Evolutionary conservation across 1,140 invertebrate genomes (phyloP).

Genomic region (Diabrotica undecimpunctata): DNA sequence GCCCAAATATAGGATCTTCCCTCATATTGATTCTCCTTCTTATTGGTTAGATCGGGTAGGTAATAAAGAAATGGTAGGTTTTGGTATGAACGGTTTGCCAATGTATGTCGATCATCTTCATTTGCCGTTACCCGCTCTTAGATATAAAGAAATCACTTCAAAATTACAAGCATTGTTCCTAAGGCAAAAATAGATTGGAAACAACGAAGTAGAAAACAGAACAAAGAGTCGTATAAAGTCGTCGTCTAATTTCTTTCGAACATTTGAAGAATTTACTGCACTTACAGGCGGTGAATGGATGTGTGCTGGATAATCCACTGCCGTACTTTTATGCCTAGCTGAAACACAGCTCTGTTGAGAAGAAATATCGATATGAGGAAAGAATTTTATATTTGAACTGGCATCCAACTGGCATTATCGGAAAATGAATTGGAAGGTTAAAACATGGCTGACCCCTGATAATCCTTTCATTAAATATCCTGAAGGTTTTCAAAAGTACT

Average conservation of each 20-base stretch:
- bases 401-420: conserved; percentile 61
- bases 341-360: conserved; percentile 62
- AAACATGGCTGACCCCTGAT: too few species aligned
- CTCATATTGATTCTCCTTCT: conserved; percentile 73
- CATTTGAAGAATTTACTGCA: conserved; percentile 29
- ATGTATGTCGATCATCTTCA: conserved; percentile 20
- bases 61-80: conserved; percentile 32
- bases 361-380: conserved; percentile 72
- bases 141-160: conserved; percentile 30
- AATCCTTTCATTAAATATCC: conserved; percentile 35
- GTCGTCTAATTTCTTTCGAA: conserved; percentile 33
- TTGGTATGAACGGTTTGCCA: conserved; percentile 29
- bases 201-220: conserved; percentile 31
- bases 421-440: too few species aligned
- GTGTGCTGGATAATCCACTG: conserved; percentile 16
- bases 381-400: conserved; percentile 74
- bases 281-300: conserved; percentile 23
- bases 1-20: conserved; percentile 72
- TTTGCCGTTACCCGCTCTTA: conserved; percentile 31
- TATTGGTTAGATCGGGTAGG: conserved; percentile 46
- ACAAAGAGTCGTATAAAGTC: conserved; percentile 32
- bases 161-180: conserved; percentile 32
- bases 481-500: too few species aligned
- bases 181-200: conserved; percentile 38
- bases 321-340: conserved; percentile 19